Percentiles rank a stretch among this genome's conserved stretches.
These are phyloP conservation scores for Aplochiton taeniatus DNA, from an alignment of 2,797 vertebrate genomes.

Conservation along the genomic window DNA sequence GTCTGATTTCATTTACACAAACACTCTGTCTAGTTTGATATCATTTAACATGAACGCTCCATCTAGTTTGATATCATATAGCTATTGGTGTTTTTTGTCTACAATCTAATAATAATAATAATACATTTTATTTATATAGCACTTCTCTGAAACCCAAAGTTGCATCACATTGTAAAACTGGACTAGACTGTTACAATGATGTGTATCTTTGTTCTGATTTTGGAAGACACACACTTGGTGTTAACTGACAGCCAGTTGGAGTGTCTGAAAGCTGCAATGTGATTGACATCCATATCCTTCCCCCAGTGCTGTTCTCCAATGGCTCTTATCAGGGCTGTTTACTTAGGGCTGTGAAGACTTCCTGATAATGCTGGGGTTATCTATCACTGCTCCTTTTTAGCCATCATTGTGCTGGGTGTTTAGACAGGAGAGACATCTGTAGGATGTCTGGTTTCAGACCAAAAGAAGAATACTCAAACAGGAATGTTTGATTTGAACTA, in stretches of 20 bases:
- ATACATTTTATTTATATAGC: too few relatives aligned
- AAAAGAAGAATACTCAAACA: slow-evolving; percentile 52
- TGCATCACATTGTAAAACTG: too few relatives aligned
- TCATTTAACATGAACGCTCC: too few relatives aligned
- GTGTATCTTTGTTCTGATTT: too few relatives aligned
- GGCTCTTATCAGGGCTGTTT: slow-evolving; percentile 70
- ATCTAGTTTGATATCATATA: too few relatives aligned
- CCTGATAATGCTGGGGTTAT: slow-evolving; percentile 67
- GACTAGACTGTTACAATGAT: too few relatives aligned
- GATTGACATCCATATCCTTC: slow-evolving; percentile 51
- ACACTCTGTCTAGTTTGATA: slow-evolving; percentile 56
- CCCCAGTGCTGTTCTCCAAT: slow-evolving; percentile 41
- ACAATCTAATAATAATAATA: too few relatives aligned
- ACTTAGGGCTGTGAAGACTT: slow-evolving; percentile 71
- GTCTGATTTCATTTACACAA: slow-evolving; percentile 30
- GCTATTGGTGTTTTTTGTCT: too few relatives aligned
- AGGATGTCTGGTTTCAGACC: slow-evolving; percentile 71
- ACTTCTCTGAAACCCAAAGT: too few relatives aligned
- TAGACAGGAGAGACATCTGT: slow-evolving; percentile 69
- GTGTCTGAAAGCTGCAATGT: slow-evolving; percentile 59
- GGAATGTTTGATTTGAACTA: slow-evolving; percentile 42
- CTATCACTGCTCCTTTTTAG: slow-evolving; percentile 66
- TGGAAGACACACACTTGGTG: slow-evolving; percentile 8
- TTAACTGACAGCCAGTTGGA: slow-evolving; percentile 27
- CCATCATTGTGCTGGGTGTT: slow-evolving; percentile 72